Evolutionary conservation across 2,797 vertebrate genomes (phyloP).

Genomic region (Pangasius mekongensis): DNA sequence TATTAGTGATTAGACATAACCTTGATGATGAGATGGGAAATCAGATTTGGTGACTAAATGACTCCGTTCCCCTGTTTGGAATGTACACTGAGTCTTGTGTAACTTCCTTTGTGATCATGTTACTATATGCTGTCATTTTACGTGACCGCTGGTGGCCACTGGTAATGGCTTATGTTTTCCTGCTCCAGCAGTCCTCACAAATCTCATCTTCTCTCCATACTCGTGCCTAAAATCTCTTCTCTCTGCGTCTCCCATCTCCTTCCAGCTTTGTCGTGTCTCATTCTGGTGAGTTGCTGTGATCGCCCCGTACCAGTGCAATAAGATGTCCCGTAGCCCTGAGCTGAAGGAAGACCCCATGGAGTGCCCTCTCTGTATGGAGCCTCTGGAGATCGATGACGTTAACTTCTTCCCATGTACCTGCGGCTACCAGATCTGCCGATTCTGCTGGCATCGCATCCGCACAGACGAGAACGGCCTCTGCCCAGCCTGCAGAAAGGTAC

Average conservation of each 20-base stretch:
- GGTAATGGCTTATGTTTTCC: not conserved
- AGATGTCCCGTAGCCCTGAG: slow-evolving; percentile 99
- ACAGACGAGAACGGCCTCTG: slow-evolving; percentile 99
- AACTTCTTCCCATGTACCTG: slow-evolving; percentile 99
- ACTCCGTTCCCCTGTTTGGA: not conserved
- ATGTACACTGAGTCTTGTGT: slow-evolving; percentile 2
- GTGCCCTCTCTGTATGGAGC: slow-evolving; percentile 99
- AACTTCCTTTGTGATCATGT: not conserved
- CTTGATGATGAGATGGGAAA: not conserved
- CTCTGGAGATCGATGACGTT: slow-evolving; percentile 98
- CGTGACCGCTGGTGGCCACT: not conserved
- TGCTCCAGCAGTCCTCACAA: not conserved
- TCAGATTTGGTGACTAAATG: not conserved
- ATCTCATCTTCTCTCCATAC: not conserved
- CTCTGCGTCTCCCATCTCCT: not conserved
- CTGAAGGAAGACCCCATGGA: slow-evolving; percentile 98
- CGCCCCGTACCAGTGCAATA: slow-evolving; percentile 63
- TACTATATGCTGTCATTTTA: not conserved
- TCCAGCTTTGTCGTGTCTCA: slow-evolving; percentile 1
- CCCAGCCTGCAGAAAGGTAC: slow-evolving; percentile 99
- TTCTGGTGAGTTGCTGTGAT: slow-evolving; percentile 26
- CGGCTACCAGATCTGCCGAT: slow-evolving; percentile 99
- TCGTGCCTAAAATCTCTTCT: not conserved
- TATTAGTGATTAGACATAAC: not conserved
- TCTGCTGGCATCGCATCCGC: slow-evolving; percentile 99